A percentile compares a stretch with the other conserved stretches of the same genome.
phyloP scores from a whole-genome alignment of 2,113 vertebrate species.

The Pipra filicauda region DNA sequence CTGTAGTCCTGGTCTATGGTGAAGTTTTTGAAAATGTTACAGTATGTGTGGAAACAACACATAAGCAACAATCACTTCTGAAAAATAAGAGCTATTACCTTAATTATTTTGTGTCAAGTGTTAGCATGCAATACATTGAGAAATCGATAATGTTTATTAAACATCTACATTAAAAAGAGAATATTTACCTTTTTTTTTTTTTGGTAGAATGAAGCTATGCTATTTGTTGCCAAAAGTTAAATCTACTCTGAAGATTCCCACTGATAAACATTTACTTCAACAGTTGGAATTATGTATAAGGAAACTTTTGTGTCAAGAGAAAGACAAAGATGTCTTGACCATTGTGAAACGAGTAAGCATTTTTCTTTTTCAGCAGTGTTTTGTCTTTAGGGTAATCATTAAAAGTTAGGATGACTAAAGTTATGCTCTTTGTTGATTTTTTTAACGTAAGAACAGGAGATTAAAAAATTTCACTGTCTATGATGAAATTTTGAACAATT shows the following conservation, averaged over 20 bases:
- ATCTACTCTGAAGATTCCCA: constrained; percentile 85
- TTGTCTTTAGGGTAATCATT: not conserved
- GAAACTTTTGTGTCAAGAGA: constrained; percentile 90
- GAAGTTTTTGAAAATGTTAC: not conserved
- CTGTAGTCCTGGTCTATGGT: not conserved
- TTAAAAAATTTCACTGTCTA: not conserved
- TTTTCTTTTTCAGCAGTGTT: not conserved
- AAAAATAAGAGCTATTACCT: not conserved
- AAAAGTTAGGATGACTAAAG: not conserved
- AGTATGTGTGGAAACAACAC: not conserved
- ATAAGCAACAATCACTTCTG: not conserved
- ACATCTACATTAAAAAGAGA: not conserved
- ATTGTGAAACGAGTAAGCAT: constrained; percentile 86
- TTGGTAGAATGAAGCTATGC: constrained; percentile 85
- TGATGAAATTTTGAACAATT: not conserved
- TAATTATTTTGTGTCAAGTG: not conserved
- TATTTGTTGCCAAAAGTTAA: constrained; percentile 89
- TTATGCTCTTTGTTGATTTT: not conserved
- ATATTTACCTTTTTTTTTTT: not conserved
- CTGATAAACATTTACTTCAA: constrained; percentile 90
- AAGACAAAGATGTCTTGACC: constrained; percentile 91
- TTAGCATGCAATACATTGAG: not conserved
- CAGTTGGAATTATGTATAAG: constrained; percentile 91
- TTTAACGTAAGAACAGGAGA: not conserved
- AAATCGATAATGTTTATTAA: not conserved